Evolutionary conservation across 2,113 vertebrate genomes (phyloP), one percentile per base, ranked within the genome.

Genomic region (Mesitornis unicolor): DNA sequence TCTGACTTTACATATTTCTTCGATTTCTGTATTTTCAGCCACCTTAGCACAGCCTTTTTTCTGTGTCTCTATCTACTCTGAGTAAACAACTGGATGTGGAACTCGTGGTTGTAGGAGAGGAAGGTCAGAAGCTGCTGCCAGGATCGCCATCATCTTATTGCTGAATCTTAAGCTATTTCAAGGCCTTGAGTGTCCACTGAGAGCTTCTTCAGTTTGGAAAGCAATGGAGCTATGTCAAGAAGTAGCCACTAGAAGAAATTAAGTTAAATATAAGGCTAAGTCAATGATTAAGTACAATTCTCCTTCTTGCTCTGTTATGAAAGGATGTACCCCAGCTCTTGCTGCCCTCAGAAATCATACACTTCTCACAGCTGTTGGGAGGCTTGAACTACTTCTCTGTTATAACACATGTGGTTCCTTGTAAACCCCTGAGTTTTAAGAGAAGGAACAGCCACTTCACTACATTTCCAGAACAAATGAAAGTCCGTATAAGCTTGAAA

Each of bases 201-300:
- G 68, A 88, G 59, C 29, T 86, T 59, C 71, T 86, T 90, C 57
- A 86, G 43, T 48, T 54, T 77, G 50, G 63, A 74, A 95, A 64
- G 56, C 47, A 48, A 36, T 59, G 63, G 26, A 77, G 31, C 28
- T 90, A 3, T 84, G 68, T 95, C 79, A 90, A 78, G 82, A 90
- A 91, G 63, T 35, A 95, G 54, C 88, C 63, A 42, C 68, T 88
- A 71, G 82, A 91, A 76, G 70, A 95, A 90, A 79, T 22, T 10
- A 92, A 93, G n/a, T 84, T 57, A 74, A 90, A 87, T 80, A 18
- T 21, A 86, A 88, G 60, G 51, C 60, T 81, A 25, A 80, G 92
- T 92, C 59, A 92, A 54, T 10, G 67, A 35, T 56, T 75, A 92
- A 92, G 80, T 78, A 74, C 60, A 92, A 87, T 95, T 95, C 78